Base-by-base conservation (phyloP, 2,113 vertebrate genomes). In the Peromyscus leucopus region DNA sequence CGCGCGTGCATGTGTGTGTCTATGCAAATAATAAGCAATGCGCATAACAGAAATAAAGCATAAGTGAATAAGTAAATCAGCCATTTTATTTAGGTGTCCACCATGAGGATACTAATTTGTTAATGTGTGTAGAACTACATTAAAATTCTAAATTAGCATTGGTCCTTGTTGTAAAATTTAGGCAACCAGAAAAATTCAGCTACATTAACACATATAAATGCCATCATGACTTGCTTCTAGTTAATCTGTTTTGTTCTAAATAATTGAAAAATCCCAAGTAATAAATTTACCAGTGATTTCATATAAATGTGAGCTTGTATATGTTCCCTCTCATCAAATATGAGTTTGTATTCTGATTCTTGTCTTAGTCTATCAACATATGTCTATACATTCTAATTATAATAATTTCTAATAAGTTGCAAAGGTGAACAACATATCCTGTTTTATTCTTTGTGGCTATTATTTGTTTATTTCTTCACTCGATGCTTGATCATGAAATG, bases 141-240 rank as follows among this genome's bases (percentile, higher is more conserved):
- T 94, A 76, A 97, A 96, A 75, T 92, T 74, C 22, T 96, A 95
- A 97, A 97, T 97, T 95, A 96, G 72, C 57, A 72, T 78, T 93
- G 65, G 59, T 86, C 65, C 39, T 95, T 97, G 69, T 91, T 97
- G 84, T 90, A 84, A 97, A 96, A 96, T 92, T 93, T 80, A 94
- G 83, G 84, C 88, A 96, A 94, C 71, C 17, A 96, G 74, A 76
- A 96, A 95, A 95, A 72, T 96, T 97, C 84, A 98, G 96, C 93
- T 95, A 94, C 42, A 96, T 97, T 94, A 95, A 76, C 79, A 92
- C 39, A 74, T 88, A 97, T 95, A 96, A 98, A 89, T 94, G 75
- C 46, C 84, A 96, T 95, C 95, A 95, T 96, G 55, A 84, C 59
- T 95, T 97, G 87, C 39, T 93, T 95, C 36, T 90, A 95, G 21